Conservation (phyloP, 2,797 vertebrate species). For the Takifugu rubripes region DNA sequence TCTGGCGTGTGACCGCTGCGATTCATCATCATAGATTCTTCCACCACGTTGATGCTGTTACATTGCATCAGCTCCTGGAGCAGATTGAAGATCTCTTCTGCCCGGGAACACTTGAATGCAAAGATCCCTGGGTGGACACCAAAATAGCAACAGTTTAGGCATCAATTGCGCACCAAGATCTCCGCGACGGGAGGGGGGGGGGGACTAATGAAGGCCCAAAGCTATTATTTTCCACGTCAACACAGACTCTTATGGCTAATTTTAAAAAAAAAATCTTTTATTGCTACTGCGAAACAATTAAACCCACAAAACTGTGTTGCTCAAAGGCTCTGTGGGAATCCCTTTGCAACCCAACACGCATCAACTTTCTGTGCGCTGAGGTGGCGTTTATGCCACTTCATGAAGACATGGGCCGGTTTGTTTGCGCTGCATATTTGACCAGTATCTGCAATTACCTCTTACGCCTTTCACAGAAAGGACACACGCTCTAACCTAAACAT, state of each 20-base stretch:
- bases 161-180: neutral
- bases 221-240: neutral
- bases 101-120: conserved; percentile 96
- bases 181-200: too few relatives aligned
- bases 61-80: conserved; percentile 99
- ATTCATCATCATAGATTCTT: conserved; percentile 91
- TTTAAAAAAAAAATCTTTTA: neutral
- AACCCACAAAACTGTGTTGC: neutral
- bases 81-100: conserved; percentile 97
- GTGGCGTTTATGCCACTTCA: too few relatives aligned
- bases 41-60: conserved; percentile 96
- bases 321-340: neutral
- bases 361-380: too few relatives aligned
- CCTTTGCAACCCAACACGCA: neutral
- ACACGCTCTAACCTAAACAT: too few relatives aligned
- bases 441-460: too few relatives aligned
- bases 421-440: too few relatives aligned
- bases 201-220: neutral
- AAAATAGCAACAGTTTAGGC: conserved; percentile 8
- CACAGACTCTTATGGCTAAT: neutral
- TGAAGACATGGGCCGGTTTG: too few relatives aligned
- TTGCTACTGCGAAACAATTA: neutral
- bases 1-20: conserved; percentile 85
- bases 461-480: too few relatives aligned
- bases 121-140: conserved; percentile 84